phyloP scores from a whole-genome alignment of 2,113 vertebrate species.

The Ariopsis seemanni region DNA sequence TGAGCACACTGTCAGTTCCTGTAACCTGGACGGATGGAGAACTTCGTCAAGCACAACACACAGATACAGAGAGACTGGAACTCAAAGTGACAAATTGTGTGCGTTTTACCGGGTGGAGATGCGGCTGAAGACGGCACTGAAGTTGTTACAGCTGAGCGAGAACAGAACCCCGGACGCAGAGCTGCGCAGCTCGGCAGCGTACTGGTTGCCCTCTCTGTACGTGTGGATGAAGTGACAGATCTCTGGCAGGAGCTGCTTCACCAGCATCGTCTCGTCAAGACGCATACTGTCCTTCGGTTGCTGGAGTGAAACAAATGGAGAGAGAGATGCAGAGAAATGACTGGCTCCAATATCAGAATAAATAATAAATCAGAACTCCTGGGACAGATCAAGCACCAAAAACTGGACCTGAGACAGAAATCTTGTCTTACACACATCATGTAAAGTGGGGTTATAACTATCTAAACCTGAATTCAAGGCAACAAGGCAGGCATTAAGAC shows the following conservation, averaged over 20 bases:
- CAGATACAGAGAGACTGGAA: neutral
- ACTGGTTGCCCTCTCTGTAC: slow-evolving; percentile 92
- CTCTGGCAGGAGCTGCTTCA: slow-evolving; percentile 96
- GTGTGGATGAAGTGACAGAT: slow-evolving; percentile 99
- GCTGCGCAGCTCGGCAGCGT: slow-evolving; percentile 87
- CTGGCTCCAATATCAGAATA: neutral
- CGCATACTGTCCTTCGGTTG: slow-evolving; percentile 96
- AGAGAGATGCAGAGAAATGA: neutral
- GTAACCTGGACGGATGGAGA: slow-evolving; percentile 74
- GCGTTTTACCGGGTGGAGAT: slow-evolving; percentile 88
- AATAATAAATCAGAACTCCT: neutral
- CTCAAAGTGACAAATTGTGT: neutral
- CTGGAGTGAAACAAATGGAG: slow-evolving; percentile 61
- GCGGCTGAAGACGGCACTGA: slow-evolving; percentile 96
- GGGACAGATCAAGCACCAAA: neutral
- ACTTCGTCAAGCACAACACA: neutral
- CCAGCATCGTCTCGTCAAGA: slow-evolving; percentile 96
- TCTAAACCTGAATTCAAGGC: neutral
- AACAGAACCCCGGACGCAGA: slow-evolving; percentile 97
- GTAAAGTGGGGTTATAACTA: neutral
- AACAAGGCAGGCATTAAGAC: neutral
- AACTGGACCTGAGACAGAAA: neutral
- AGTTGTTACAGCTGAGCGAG: slow-evolving; percentile 98
- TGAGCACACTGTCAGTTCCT: slow-evolving; percentile 93
- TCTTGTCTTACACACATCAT: neutral